Base-by-base conservation (phyloP, 2,888 invertebrate species). In the Apeira syringaria region DNA sequence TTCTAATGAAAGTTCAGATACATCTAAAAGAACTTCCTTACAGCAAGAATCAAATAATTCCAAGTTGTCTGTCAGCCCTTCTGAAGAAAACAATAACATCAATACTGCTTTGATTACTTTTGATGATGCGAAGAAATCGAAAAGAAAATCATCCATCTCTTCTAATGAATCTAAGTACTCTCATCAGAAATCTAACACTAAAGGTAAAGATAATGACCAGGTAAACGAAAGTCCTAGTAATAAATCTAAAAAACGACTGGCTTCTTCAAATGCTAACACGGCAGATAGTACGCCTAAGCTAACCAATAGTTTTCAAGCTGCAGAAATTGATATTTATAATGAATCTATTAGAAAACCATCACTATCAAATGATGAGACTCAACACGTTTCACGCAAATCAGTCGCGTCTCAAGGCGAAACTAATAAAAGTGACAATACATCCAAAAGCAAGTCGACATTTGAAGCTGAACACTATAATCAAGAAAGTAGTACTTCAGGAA, bases 281-380 rank as follows among this genome's bases (percentile, higher is more conserved):
- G 38, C 20, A 8, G 27, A 29, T 4, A 25, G 15, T 35, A 28
- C 49, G 54, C 30, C 26, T 5, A 51, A 53, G 12, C 52, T 34
- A 10, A 54, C 53, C 1, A 24, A 39, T 11, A 44, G 15, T 25
- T 15, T 30, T 20, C 25, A 39, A 24, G 35, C 34, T 5, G 28
- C 55, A 40, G 41, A 33, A 5, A 44, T 40, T 48, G 46, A 50
- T 1, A 51, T 26, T 41, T 3, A 35, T 12, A 60, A 59, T 47
- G 68, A 64, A 45, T 65, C 69, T 5, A 67, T 59, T 50, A 64
- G 58, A 38, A 73, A 65, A 15, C 65, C 65, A 6, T 17, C 17
- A 17, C 17, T 17, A 5, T 17, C 17, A 5, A n/a, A n/a, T n/a
- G n/a, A n/a, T n/a, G n/a, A n/a, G n/a, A n/a, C n/a, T n/a, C n/a